These are phyloP conservation scores for Dicycla oo DNA, from an alignment of 2,888 invertebrate genomes.

Conservation along the genomic window DNA sequence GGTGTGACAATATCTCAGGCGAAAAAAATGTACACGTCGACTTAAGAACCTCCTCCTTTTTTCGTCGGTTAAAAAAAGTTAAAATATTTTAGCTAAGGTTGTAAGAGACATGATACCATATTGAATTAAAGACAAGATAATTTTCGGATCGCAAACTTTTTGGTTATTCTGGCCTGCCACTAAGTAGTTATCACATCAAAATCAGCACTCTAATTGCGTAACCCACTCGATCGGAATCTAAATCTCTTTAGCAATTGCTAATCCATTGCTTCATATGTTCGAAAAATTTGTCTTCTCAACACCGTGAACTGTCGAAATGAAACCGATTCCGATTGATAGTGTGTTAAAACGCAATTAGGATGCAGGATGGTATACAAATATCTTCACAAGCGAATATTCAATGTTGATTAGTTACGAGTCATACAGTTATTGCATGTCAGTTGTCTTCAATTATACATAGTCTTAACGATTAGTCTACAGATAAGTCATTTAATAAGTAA, in stretches of 20 bases:
- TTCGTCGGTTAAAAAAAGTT: neutral
- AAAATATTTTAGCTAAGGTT: neutral
- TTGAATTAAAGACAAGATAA: neutral
- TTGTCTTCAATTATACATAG: conserved; percentile 44
- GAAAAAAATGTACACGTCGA: neutral
- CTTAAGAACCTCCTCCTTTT: neutral
- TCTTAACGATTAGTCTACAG: conserved; percentile 48
- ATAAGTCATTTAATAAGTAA: conserved; percentile 49
- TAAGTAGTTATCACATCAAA: neutral
- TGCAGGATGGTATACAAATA: neutral
- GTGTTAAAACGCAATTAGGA: too few relatives aligned
- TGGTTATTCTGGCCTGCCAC: neutral
- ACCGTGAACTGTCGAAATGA: too few relatives aligned
- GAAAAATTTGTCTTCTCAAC: too few relatives aligned
- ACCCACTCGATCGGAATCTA: too few relatives aligned
- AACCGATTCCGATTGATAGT: too few relatives aligned
- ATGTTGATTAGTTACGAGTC: conserved; percentile 19
- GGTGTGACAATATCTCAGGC: neutral
- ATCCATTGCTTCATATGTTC: too few relatives aligned
- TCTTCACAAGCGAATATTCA: conserved; percentile 22
- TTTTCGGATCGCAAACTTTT: neutral
- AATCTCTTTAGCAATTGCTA: too few relatives aligned
- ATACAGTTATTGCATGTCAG: conserved; percentile 37
- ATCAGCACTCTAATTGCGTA: too few relatives aligned
- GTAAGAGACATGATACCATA: neutral